A percentile compares a stretch with the other conserved stretches of the same genome.
phyloP scores from a whole-genome alignment of 2,888 invertebrate species.

The Yponomeuta cagnagella region DNA sequence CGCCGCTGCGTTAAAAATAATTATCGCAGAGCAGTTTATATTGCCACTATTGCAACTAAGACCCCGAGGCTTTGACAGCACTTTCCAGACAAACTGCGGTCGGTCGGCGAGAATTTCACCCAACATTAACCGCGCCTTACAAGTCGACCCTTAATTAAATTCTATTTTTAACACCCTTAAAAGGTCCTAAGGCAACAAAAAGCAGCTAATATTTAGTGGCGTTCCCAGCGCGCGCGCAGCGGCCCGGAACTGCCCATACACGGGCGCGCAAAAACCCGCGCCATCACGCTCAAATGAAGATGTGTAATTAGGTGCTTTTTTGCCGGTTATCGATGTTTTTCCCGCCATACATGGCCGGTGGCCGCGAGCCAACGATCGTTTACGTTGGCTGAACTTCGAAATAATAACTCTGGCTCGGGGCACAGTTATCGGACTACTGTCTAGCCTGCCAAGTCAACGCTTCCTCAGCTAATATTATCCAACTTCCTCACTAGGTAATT shows the following conservation, averaged over 20 bases:
- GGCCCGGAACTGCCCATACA: constrained; percentile 39
- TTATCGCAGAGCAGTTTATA: too few relatives aligned
- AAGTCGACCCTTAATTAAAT: constrained; percentile 1
- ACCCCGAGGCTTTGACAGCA: not conserved
- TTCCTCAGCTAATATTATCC: not conserved
- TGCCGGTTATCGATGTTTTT: constrained; percentile 47
- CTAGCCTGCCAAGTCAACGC: not conserved
- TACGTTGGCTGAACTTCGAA: constrained; percentile 52
- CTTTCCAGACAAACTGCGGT: not conserved
- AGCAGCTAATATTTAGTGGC: constrained; percentile 12
- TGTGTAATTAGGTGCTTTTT: constrained; percentile 65
- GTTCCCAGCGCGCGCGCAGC: constrained; percentile 49
- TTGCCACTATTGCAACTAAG: too few relatives aligned
- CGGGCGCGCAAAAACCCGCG: constrained; percentile 42
- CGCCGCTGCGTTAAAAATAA: too few relatives aligned
- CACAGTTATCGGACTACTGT: not conserved
- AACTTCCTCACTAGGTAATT: too few relatives aligned
- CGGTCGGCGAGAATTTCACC: not conserved
- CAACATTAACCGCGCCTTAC: not conserved
- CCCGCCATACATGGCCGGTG: constrained; percentile 45
- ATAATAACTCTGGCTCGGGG: constrained; percentile 38
- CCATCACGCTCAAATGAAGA: constrained; percentile 73
- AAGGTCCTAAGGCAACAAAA: constrained; percentile 14
- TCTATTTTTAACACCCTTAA: constrained; percentile 15
- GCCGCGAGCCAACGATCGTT: constrained; percentile 55